These are phyloP conservation scores for Salpingus planirostris DNA, from an alignment of 2,888 invertebrate genomes.

Conservation along the genomic window DNA sequence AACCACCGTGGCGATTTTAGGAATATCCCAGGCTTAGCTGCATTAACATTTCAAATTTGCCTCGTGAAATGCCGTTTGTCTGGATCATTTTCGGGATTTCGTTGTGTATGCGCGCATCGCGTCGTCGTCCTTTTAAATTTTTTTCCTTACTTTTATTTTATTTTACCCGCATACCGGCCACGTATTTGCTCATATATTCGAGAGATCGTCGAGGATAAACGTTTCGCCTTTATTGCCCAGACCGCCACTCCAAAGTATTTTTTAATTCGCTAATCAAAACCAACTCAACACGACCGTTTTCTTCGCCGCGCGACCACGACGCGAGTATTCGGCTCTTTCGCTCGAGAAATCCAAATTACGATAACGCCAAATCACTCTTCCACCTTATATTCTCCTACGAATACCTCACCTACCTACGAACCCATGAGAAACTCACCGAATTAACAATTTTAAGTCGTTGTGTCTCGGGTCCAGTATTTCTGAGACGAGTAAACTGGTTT, in stretches of 20 bases:
- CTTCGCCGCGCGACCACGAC: too few species aligned
- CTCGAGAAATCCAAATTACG: too few species aligned
- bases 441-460: too few species aligned
- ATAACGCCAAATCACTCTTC: too few species aligned
- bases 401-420: too few species aligned
- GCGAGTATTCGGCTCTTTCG: too few species aligned
- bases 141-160: constrained; percentile 14
- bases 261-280: constrained; percentile 7
- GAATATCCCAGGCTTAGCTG: constrained; percentile 33
- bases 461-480: too few species aligned
- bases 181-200: constrained; percentile 4
- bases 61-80: constrained; percentile 32
- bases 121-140: constrained; percentile 6
- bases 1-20: constrained; percentile 27
- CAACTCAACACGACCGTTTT: constrained; percentile 1
- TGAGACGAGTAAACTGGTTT: too few species aligned
- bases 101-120: too few species aligned
- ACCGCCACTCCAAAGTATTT: constrained; percentile 2
- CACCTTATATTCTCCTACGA: too few species aligned
- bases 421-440: too few species aligned
- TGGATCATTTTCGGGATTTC: constrained; percentile 30
- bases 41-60: constrained; percentile 31
- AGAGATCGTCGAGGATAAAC: constrained; percentile 10
- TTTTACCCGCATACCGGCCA: constrained; percentile 6
- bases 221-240: constrained; percentile 1